Base-by-base conservation (phyloP, 2,888 invertebrate genomes). In the Phyto melanocephala region DNA sequence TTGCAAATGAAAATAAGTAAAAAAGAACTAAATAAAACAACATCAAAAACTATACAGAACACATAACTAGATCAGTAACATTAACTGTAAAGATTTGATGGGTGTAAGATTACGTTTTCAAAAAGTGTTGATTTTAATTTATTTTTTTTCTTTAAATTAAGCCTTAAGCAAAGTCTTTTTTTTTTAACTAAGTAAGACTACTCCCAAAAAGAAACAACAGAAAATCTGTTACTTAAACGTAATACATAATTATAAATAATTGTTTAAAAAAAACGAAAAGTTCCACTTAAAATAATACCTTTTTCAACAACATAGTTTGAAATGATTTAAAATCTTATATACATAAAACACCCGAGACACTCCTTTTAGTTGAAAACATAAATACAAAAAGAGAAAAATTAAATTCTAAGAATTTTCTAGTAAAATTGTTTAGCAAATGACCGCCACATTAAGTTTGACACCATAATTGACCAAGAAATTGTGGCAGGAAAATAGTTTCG, bases 391-490 rank as follows among this genome's bases (percentile, higher is more conserved):
- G 33, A 20, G 24, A 72, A 67, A 67, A 60, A 35, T 56, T 17
- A 1, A 56, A 40, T 76, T 56, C 47, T 13, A 58, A 76, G n/a
- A 76, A 37, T 76, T 60, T 50, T 45, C 22, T 58, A 35, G 22
- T 37, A 40, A n/a, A 71, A n/a, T 15, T 68, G 15, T 15, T 68
- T 62, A 20, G 40, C 33, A 63, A 72, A 52, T 45, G 42, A 65
- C 28, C 54, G 24, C 17, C 65, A 33, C 40, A 42, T 22, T 68
- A 60, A 67, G 22, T 60, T 80, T 74, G 79, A 68, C 67, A 80
- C 60, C 50, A 54, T 74, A 80, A 80, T 80, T 68, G 74, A 24
- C 35, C 52, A 74, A 42, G 42, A 58, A 68, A 60, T 52, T 40
- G 72, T 10, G 24, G 10, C 20, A 33, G 17, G n/a, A 52, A 60